Evolutionary conservation across 92 coral and sea anemone genomes (phyloP), one percentile per base, ranked within the genome.

Genomic region (Siderastrea siderea): DNA sequence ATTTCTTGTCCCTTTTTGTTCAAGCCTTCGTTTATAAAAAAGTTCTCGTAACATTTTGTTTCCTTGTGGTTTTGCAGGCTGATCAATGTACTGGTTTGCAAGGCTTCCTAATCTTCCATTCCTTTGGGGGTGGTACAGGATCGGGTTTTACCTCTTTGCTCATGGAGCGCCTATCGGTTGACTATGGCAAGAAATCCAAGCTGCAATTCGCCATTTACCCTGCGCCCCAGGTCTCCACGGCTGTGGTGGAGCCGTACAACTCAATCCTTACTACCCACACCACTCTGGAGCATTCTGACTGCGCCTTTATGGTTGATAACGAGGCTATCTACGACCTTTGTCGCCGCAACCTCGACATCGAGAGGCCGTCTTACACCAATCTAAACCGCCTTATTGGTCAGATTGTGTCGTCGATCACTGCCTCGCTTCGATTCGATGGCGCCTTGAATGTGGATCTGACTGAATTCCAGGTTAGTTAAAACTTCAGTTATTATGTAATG

Each of bases 391-490:
- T 92, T 90, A 92, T 92, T 88, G 95, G 95, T 26, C 92, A 92
- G 79, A 81, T 91, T 75, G 88, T 88, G 65, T 95, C 95, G 26
- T 92, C 95, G 47, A 92, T 92, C 77, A 92, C 95, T 57, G 95
- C 95, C 54, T 92, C 95, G 82, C 98, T 95, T 66, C 92, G 99
- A 45, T 96, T 96, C 61, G 98, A 96, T 75, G 98, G 98, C 48
- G 98, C 98, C 11, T 75, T 96, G 67, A 96, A 96, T 74, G 98
- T 96, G 50, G 98, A 96, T 58, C 79, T 96, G 65, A 96, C 96
- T 16, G 98, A 96, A 84, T 96, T 96, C 83, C 95, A 96, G 89
- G 87, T 84, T 13, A 6, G 87, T 49, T 48, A 4, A 10, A 3
- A 2, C 5, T 5, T 55, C 38, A 26, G 38, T 26, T 26, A 26